Evolutionary conservation across 1,140 invertebrate genomes (phyloP), one percentile per base, ranked within the genome.

Genomic region (Drosophila mayri): DNA sequence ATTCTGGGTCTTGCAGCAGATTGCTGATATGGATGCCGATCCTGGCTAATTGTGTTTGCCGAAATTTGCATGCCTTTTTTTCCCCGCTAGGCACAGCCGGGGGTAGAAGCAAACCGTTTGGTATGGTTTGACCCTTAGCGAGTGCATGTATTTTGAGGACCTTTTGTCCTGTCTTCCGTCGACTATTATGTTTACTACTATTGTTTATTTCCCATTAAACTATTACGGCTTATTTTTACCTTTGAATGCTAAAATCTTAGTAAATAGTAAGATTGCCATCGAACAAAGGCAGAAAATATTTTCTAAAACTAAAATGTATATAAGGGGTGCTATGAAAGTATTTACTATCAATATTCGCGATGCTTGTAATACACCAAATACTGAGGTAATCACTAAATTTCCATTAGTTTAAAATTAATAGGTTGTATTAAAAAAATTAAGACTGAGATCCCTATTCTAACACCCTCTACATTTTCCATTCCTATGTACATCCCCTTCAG

Each of bases 1-100:
- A 8, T 32, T 38, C 11, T 18, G 9, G 14, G 32, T 14, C 58
- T 58, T 41, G 61, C 54, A 44, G 46, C 30, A 60, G 43, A 70
- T 28, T 46, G 30, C 57, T 47, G 71, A 55, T 65, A 79, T 71
- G 80, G 71, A 79, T 79, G 74, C 70, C 28, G 47, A 71, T 72
- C 49, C 63, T 47, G 46, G 46, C 43, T 76, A 59, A 81, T 72
- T 83, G 64, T 71, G 68, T 74, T 68, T 79, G 83, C 60, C 46
- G 74, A 87, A 81, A 88, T 87, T 87, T 87, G 83, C 83, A 87
- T 86, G 75, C 57, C 82, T 85, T 74, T 49, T 74, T 76, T 38
- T 38, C 40, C 73, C 55, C 55, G 55, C 62, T 41, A 54, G 40
- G 76, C 72, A 40, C 79, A 49, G 64, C 55, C 44, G 59, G 72